Conservation (phyloP, 2,113 vertebrate genomes). For the Alethe diademata region DNA sequence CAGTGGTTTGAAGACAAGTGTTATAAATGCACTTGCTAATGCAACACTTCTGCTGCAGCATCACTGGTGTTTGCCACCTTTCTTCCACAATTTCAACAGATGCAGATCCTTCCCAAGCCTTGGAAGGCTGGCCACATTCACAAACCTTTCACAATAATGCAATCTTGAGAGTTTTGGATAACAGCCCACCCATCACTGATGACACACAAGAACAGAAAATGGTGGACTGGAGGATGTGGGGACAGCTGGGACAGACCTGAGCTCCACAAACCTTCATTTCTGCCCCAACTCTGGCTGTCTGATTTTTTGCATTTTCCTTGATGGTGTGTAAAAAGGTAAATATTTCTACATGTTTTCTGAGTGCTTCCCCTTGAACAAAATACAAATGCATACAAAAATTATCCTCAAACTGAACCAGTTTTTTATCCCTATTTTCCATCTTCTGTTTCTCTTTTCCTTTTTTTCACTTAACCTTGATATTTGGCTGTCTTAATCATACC, state of each 20-base stretch:
- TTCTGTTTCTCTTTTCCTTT: background rate
- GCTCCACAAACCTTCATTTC: background rate
- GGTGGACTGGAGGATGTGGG: fast-evolving
- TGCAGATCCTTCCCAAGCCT: background rate
- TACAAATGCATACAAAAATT: background rate
- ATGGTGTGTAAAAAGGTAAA: background rate
- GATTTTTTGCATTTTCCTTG: background rate
- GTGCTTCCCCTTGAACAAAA: background rate
- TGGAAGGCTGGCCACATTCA: background rate
- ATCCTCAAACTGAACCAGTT: background rate
- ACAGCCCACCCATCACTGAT: background rate
- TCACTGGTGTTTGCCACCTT: background rate
- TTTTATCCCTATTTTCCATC: background rate
- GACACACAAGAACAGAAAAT: background rate
- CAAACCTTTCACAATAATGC: background rate
- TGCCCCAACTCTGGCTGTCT: background rate
- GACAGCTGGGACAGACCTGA: background rate
- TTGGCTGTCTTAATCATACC: background rate
- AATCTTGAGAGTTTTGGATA: background rate
- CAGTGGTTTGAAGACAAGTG: background rate
- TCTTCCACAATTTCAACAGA: background rate
- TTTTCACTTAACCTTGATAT: background rate
- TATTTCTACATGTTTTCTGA: background rate
- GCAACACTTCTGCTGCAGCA: background rate
- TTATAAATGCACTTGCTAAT: background rate